phyloP scores from a whole-genome alignment of 1,140 invertebrate genomes.

The Dysdera silvatica region DNA sequence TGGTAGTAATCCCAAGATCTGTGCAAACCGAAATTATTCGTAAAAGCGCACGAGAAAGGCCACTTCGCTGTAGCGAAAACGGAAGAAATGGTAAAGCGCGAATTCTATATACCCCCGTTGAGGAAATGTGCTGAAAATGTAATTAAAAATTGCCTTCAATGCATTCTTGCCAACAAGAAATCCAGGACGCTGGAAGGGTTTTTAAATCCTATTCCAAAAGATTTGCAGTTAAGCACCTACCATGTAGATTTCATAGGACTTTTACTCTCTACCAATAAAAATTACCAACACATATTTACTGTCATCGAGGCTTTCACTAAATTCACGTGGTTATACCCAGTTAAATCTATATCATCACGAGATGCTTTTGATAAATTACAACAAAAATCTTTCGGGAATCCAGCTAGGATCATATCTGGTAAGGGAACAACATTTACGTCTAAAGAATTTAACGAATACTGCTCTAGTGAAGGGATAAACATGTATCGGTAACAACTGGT shows the following conservation, averaged over 20 bases:
- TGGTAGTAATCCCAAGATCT: neutral
- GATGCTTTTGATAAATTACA: neutral
- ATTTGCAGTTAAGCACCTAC: conserved; percentile 1
- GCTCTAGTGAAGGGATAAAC: neutral
- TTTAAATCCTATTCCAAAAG: conserved; percentile 9
- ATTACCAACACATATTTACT: conserved; percentile 1
- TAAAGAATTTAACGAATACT: neutral
- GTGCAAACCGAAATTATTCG: neutral
- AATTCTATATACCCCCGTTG: neutral
- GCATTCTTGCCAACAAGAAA: neutral
- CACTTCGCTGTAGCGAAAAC: neutral
- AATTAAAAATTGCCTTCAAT: neutral
- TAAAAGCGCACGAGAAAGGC: neutral
- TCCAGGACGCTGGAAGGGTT: neutral
- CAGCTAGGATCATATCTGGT: neutral
- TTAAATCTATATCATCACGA: neutral
- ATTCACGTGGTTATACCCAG: neutral
- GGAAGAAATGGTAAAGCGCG: neutral
- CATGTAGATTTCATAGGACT: neutral
- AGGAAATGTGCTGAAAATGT: neutral
- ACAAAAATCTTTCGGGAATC: neutral
- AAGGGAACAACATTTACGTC: neutral
- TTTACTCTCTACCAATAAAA: neutral
- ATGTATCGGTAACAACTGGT: neutral
- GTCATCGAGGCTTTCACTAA: neutral